Evolutionary conservation across 2,113 vertebrate species (phyloP).

Genomic region (cattle (Bos taurus)): ARS-UCD2.0 NC_037329.1:19403001-19403500

Average conservation of each 20-base stretch:
- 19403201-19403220: conserved; percentile 11
- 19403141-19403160: not conserved
- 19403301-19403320: not conserved
- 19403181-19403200: not conserved
- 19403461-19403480: not conserved
- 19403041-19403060: not conserved
- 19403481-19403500: not conserved
- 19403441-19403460: not conserved
- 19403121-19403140: conserved; percentile 20
- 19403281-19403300: not conserved
- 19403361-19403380: not conserved
- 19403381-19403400: not conserved
- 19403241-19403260: not conserved
- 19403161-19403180: not conserved
- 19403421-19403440: not conserved
- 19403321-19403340: not conserved
- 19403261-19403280: not conserved
- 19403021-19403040: not conserved
- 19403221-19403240: not conserved
- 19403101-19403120: not conserved
- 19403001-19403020: not conserved
- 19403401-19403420: not conserved
- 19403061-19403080: not conserved
- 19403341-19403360: not conserved
- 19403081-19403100: not conserved